phyloP scores from a whole-genome alignment of 1,140 invertebrate genomes.

The Drosophila nebulosa region DNA sequence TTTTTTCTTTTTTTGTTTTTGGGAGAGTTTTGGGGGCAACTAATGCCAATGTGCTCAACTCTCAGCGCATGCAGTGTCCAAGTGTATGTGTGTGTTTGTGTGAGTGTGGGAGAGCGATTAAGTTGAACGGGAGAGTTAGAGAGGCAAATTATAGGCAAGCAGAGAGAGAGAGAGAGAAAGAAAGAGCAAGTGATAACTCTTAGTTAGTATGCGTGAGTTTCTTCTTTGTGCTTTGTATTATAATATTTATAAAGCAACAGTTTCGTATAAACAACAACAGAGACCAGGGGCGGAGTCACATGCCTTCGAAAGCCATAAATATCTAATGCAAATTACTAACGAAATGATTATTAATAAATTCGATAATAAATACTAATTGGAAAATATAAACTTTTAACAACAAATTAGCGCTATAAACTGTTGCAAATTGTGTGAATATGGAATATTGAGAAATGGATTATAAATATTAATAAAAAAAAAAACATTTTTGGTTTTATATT shows the following conservation, averaged over 20 bases:
- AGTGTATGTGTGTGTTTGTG: not conserved
- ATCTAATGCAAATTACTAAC: no score
- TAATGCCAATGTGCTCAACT: conserved; percentile 53
- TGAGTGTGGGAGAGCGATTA: conserved; percentile 2
- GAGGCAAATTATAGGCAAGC: not conserved
- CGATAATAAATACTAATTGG: no score
- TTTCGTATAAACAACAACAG: conserved; percentile 24
- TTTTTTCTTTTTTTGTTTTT: not conserved
- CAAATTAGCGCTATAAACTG: no score
- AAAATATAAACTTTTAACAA: no score
- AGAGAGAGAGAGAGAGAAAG: not conserved
- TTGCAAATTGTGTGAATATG: no score
- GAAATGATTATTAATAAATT: not conserved
- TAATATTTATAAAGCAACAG: conserved; percentile 57
- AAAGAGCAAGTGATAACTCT: conserved; percentile 3
- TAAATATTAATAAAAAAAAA: no score
- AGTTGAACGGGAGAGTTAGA: conserved; percentile 2
- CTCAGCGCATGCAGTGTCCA: conserved; percentile 34
- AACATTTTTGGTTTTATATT: no score
- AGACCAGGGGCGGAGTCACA: conserved; percentile 17
- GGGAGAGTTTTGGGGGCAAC: conserved; percentile 24
- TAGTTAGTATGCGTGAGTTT: conserved; percentile 38
- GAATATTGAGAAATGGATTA: no score
- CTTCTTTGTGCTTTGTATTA: conserved; percentile 48
- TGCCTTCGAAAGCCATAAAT: not conserved